A percentile compares a stretch with the other conserved stretches of the same genome.
Evolutionary conservation across 2,888 invertebrate species (phyloP).

Genomic region (Anthophora plumipes): DNA sequence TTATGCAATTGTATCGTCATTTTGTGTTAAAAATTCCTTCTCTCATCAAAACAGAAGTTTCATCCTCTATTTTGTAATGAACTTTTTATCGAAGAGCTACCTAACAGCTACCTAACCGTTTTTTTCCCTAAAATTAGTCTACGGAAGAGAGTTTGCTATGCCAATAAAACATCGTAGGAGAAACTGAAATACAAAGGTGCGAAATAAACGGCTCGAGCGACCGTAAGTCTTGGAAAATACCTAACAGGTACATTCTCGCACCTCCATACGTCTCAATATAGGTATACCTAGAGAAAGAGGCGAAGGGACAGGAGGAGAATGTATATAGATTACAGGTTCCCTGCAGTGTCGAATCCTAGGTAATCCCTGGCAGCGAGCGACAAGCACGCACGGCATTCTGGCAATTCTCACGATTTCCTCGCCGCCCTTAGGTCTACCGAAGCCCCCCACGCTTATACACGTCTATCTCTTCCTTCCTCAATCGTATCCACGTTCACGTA

Average conservation of each 20-base stretch:
- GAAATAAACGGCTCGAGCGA: slow-evolving; percentile 31
- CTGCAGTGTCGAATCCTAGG: slow-evolving; percentile 64
- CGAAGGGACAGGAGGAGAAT: not conserved
- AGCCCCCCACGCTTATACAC: slow-evolving; percentile 39
- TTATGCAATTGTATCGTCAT: too few species aligned
- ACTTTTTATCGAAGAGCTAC: too few species aligned
- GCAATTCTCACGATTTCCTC: slow-evolving; percentile 74
- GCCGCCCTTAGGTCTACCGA: slow-evolving; percentile 36
- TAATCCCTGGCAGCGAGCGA: slow-evolving; percentile 74
- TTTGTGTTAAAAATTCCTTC: not conserved
- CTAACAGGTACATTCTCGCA: slow-evolving; percentile 53
- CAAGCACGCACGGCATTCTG: slow-evolving; percentile 77
- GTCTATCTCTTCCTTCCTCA: slow-evolving; percentile 36
- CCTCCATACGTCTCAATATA: slow-evolving; percentile 31
- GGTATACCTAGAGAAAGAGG: not conserved
- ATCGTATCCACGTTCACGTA: slow-evolving; percentile 41
- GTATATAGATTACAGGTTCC: slow-evolving; percentile 68
- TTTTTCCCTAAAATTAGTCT: not conserved
- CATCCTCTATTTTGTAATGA: not conserved
- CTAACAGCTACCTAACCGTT: too few species aligned
- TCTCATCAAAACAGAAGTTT: not conserved
- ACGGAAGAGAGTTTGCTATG: not conserved
- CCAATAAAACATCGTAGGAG: not conserved
- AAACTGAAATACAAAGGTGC: not conserved
- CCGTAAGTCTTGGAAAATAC: slow-evolving; percentile 42